Percentiles rank a stretch among this genome's conserved stretches.
Conservation (phyloP, 2,888 invertebrate species). For the Itoplectis maculator region DNA sequence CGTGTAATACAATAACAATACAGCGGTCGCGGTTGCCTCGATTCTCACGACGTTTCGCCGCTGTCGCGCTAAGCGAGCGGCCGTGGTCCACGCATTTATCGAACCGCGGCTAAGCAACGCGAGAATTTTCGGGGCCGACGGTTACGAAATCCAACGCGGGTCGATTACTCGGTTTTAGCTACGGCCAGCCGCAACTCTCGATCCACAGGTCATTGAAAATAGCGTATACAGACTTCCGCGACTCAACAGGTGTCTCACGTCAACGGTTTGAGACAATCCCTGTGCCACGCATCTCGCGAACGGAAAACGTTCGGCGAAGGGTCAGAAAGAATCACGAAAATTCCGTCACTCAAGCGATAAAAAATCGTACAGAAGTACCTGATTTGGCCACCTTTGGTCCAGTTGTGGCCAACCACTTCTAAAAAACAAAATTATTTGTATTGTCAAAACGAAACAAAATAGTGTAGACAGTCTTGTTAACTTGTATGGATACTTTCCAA, state of each 20-base stretch:
- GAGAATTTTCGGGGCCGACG: background rate
- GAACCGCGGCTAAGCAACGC: background rate
- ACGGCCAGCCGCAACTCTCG: conserved; percentile 34
- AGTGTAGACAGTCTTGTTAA: too few relatives aligned
- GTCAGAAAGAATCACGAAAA: too few relatives aligned
- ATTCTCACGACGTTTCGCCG: conserved; percentile 16
- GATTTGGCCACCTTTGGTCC: too few relatives aligned
- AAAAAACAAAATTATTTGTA: too few relatives aligned
- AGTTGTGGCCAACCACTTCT: too few relatives aligned
- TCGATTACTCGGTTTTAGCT: conserved; percentile 43
- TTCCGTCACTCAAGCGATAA: too few relatives aligned
- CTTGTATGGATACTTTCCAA: too few relatives aligned
- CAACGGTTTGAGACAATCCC: conserved; percentile 54
- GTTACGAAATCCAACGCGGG: background rate
- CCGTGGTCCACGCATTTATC: conserved; percentile 10
- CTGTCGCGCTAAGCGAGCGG: background rate
- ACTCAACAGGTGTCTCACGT: conserved; percentile 65
- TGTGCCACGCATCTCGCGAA: background rate
- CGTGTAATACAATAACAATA: conserved; percentile 9
- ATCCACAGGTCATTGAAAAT: conserved; percentile 58
- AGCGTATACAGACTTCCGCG: conserved; percentile 41
- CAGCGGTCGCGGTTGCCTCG: conserved; percentile 2
- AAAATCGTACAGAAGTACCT: too few relatives aligned
- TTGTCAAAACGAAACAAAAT: too few relatives aligned
- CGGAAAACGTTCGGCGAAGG: too few relatives aligned